Evolutionary conservation across 2,113 vertebrate genomes (phyloP).

Genomic region (Argyrosomus japonicus): DNA sequence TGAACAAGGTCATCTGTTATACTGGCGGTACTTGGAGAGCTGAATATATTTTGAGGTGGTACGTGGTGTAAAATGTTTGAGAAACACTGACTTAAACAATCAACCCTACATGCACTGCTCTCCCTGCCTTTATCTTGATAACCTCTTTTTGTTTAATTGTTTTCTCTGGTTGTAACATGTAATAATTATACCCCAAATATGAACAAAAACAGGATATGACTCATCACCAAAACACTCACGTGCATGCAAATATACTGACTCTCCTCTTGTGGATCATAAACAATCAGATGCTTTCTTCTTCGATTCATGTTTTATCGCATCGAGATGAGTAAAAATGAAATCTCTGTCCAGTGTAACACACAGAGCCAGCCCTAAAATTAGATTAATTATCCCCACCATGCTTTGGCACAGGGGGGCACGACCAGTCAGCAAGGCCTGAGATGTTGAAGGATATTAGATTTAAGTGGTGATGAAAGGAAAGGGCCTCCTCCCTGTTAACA

Average conservation of each 20-base stretch:
- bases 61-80: no score
- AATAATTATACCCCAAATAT: neutral
- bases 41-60: no score
- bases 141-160: neutral
- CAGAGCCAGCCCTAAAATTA: constrained; percentile 63
- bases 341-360: constrained; percentile 11
- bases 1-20: no score
- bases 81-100: no score
- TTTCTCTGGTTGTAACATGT: neutral
- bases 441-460: constrained; percentile 66
- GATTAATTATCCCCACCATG: constrained; percentile 65
- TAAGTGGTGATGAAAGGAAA: constrained; percentile 62
- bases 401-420: constrained; percentile 39
- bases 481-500: constrained; percentile 56
- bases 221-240: neutral
- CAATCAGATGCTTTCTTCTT: neutral
- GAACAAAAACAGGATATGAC: constrained; percentile 1
- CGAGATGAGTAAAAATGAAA: constrained; percentile 29
- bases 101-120: neutral
- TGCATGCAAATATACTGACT: neutral
- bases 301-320: neutral
- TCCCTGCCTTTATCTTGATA: neutral
- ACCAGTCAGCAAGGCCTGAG: constrained; percentile 56
- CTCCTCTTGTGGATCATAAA: neutral
- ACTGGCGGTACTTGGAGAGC: no score